Evolutionary conservation across 2,797 vertebrate species (phyloP), one percentile per base, ranked within the genome.

Genomic region (Merluccius polli): DNA sequence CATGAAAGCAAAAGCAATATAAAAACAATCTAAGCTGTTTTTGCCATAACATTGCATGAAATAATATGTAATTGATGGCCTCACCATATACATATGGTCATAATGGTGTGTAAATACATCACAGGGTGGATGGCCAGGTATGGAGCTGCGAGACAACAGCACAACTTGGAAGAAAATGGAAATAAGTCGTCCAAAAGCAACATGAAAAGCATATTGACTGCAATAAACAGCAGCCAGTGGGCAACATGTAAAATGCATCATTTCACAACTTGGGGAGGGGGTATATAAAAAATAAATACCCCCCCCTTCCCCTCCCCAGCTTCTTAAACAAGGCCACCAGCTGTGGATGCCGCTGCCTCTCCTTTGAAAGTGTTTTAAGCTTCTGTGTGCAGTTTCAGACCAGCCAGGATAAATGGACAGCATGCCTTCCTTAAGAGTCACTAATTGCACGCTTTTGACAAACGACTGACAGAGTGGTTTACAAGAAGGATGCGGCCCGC

Each of bases 381-480:
- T 71, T 33, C 76, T 81, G 36, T 77, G 83, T 80, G 73, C 78
- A 24, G 31, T 35, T 82, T 77, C 82, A 72, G 2, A 65, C 68
- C 75, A 71, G 70, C 63, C n/a, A 33, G 77, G 78, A 79, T 12
- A 73, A 76, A 79, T 80, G 31, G 74, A 72, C 63, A 52, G n/a
- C 41, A 76, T 76, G 74, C 68, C 7, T 16, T 30, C 33, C 24
- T 67, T n/a, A 33, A 63, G 71, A 79, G 73, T 81, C 73, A 29
- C 0, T 79, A 79, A 74, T 78, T 83, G 74, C n/a, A 30, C 16
- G 71, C 35, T 70, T 63, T 70, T 85, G 87, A 89, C 85, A 89
- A 73, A 81, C 74, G 77, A 82, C 73, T 91, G 83, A 88, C 90
- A 89, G 89, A 87, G 68, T 75, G 79, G 75, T 76, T 87, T 86